These are phyloP conservation scores for Acomys russatus DNA, from an alignment of 2,797 vertebrate genomes.

Conservation along the genomic window DNA sequence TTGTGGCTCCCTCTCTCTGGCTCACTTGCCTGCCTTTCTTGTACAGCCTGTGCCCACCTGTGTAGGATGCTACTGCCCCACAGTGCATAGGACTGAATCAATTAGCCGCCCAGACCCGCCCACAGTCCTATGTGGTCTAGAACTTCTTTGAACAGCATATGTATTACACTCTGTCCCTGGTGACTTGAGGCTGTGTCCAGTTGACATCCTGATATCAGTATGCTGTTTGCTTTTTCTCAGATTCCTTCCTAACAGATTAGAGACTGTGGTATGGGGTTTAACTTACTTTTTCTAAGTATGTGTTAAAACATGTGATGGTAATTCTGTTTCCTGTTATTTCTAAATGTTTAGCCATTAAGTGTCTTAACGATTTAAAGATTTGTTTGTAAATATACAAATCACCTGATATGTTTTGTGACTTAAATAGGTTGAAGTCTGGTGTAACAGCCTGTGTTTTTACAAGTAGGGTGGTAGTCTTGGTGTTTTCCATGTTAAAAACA, in stretches of 20 bases:
- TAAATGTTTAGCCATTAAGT: background rate
- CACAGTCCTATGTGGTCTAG: background rate
- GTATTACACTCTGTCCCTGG: background rate
- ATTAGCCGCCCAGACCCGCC: background rate
- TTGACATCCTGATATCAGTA: background rate
- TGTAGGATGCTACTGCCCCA: too few relatives aligned
- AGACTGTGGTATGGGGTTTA: background rate
- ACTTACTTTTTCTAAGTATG: background rate
- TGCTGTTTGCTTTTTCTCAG: background rate
- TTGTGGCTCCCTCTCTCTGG: background rate
- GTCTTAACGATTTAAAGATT: conserved; percentile 44
- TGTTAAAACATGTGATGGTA: background rate
- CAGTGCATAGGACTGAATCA: background rate
- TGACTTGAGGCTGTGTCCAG: background rate
- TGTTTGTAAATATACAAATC: conserved; percentile 20
- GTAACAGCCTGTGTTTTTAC: background rate
- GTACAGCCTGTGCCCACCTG: background rate
- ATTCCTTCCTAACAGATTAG: conserved; percentile 14
- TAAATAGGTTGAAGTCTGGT: conserved; percentile 13
- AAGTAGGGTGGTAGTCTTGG: background rate
- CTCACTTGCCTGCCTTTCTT: background rate
- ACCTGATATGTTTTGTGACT: conserved; percentile 21
- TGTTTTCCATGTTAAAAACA: background rate
- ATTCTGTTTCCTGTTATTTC: conserved; percentile 56
- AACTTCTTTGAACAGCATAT: background rate